A percentile compares a stretch with the other conserved stretches of the same genome.
phyloP scores from a whole-genome alignment of 2,797 vertebrate species.

The Rhinophrynus dorsalis region DNA sequence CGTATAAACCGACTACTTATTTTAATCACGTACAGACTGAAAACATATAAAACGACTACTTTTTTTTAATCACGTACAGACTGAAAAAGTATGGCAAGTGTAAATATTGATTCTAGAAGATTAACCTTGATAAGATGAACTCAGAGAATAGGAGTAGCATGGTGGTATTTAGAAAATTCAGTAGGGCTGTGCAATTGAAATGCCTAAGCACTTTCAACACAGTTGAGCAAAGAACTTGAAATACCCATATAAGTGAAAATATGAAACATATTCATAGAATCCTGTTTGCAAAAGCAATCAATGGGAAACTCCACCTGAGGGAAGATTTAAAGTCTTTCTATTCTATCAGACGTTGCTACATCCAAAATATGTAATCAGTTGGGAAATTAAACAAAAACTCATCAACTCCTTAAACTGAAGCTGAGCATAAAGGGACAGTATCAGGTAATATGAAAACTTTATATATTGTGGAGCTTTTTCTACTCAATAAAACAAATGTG shows the following conservation, averaged over 20 bases:
- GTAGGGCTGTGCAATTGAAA: background rate
- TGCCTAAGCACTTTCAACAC: background rate
- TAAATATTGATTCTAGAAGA: slow-evolving; percentile 26
- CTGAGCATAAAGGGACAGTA: too few relatives aligned
- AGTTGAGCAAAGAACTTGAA: background rate
- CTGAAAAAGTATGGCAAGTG: background rate
- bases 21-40: slow-evolving; percentile 2
- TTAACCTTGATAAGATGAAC: slow-evolving; percentile 14
- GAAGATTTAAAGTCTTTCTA: background rate
- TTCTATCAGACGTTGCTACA: too few relatives aligned
- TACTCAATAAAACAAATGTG: too few relatives aligned
- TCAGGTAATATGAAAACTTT: too few relatives aligned
- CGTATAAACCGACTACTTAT: background rate
- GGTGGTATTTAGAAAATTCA: background rate
- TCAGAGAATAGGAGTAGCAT: background rate
- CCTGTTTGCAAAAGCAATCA: background rate
- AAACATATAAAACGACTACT: background rate
- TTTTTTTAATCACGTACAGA: slow-evolving; percentile 8
- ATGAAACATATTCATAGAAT: background rate
- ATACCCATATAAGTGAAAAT: background rate
- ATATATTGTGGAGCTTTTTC: too few relatives aligned
- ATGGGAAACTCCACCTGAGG: background rate
- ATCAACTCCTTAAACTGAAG: too few relatives aligned
- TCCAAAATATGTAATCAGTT: too few relatives aligned
- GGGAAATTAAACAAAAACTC: too few relatives aligned